Evolutionary conservation across 1,140 invertebrate genomes (phyloP), one percentile per base, ranked within the genome.

Genomic region (Diabrotica undecimpunctata): DNA sequence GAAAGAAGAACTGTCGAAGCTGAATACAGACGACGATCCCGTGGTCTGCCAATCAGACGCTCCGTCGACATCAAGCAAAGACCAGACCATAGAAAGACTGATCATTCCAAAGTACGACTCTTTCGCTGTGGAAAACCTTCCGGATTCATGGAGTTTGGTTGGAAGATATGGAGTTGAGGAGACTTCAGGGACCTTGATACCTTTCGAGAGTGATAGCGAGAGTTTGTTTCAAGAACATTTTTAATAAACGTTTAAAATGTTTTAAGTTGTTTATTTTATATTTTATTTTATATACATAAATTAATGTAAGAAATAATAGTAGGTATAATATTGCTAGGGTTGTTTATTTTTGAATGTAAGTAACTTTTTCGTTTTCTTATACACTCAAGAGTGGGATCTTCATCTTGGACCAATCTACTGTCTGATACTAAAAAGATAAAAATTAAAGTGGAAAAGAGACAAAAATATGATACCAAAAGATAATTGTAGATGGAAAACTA

Each of bases 121-220:
- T 38, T 66, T 74, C 7, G 71, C 75, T 12, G 67, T 75, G 12
- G 69, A 72, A 38, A 60, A 64, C 46, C 66, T 61, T 54, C 57
- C 68, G 51, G 77, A 77, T 52, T 61, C 72, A 7, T 79, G 77
- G 77, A 77, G 69, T 66, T 70, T 79, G 50, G 76, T 78, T 50
- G 77, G 74, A n/a, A 75, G 73, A 65, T 79, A 78, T 61, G 78
- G 75, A 59, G 78, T 79, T 7, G 78, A 78, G 55, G 78, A 78
- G 64, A 76, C 77, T 67, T 76, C 78, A 39, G 78, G 75, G 50
- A 69, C 73, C 11, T 71, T 80, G 25, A 76, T 79, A 53, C 75
- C 79, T 7, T 80, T 78, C 61, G 65, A 75, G 36, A 74, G 67
- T 64, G 76, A 73, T 39, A 69, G 67, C 37, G 74, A 75, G 6